Conservation (phyloP, 1,140 invertebrate species). For the Mamestra configurata region DNA sequence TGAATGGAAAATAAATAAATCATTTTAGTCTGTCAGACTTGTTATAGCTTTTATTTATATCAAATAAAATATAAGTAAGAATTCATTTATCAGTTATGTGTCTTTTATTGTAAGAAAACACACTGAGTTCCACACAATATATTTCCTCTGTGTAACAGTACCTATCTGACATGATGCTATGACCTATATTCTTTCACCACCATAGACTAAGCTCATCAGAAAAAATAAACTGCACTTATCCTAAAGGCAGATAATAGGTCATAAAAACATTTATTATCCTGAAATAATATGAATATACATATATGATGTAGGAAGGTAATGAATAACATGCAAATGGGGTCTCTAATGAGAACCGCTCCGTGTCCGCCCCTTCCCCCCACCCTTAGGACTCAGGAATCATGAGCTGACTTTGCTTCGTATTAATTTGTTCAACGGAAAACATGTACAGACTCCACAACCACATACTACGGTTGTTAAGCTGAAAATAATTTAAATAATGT, state of each 20-base stretch:
- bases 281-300: slow-evolving; percentile 59
- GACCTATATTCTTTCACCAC: not conserved
- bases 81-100: too few relatives aligned
- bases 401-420: slow-evolving; percentile 52
- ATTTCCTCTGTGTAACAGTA: too few relatives aligned
- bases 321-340: slow-evolving; percentile 67
- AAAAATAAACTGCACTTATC: not conserved
- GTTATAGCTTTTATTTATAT: too few relatives aligned
- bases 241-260: slow-evolving; percentile 10
- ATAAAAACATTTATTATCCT: slow-evolving; percentile 56
- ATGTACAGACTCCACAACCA: not conserved
- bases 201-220: not conserved
- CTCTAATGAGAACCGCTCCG: slow-evolving; percentile 65
- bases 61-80: too few relatives aligned
- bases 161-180: too few relatives aligned
- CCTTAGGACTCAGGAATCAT: slow-evolving; percentile 50
- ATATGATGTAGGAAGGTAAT: slow-evolving; percentile 61
- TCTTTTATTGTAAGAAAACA: too few relatives aligned
- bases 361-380: slow-evolving; percentile 26
- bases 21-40: too few relatives aligned
- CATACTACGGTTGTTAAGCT: not conserved
- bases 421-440: slow-evolving; percentile 57
- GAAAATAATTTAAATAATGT: not conserved
- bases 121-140: too few relatives aligned
- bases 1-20: too few relatives aligned